Evolutionary conservation across 2,888 invertebrate species (phyloP), one percentile per base, ranked within the genome.

Genomic region (Bellardia bayeri): DNA sequence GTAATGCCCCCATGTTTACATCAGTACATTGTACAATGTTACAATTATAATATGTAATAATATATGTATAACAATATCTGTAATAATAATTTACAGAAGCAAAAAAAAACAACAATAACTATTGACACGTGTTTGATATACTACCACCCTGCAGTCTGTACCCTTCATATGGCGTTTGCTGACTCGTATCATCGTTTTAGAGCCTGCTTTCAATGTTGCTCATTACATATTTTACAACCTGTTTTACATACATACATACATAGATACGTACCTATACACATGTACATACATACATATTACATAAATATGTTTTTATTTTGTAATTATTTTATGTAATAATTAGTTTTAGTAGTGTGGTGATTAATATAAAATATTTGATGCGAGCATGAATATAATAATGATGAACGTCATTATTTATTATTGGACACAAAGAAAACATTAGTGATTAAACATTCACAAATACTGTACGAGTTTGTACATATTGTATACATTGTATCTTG

Each of bases 51-150:
- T 45, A 45, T 45, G 45, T 45, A 45, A 1, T 13, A 11, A 23
- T 13, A 13, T 45, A n/a, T n/a, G n/a, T n/a, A 45, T 45, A 45
- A 45, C 9, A 45, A 51, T 11, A n/a, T 9, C 9, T 8, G 2
- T 54, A 42, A 40, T 81, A 51, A 64, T 63, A 45, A 45, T 30
- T 11, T 7, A 75, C 23, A 23, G 23, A 23, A 75, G n/a, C 40
- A 42, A 58, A 3, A 2, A 23, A 45, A 23, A 66, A 11, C 4
- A 66, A 68, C 11, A 68, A n/a, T 1, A 45, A 69, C 14, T 69
- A 74, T 76, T 42, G 76, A 82, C 82, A 76, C 82, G 82, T 82
- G 82, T 82, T 75, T 30, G 13, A 42, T 69, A 40, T 54, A 6
- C 54, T 14, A 51, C 45, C 45, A 45, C 45, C 45, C 45, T 11